phyloP scores from a whole-genome alignment of 2,113 vertebrate genomes.

The Phalacrocorax carbo region DNA sequence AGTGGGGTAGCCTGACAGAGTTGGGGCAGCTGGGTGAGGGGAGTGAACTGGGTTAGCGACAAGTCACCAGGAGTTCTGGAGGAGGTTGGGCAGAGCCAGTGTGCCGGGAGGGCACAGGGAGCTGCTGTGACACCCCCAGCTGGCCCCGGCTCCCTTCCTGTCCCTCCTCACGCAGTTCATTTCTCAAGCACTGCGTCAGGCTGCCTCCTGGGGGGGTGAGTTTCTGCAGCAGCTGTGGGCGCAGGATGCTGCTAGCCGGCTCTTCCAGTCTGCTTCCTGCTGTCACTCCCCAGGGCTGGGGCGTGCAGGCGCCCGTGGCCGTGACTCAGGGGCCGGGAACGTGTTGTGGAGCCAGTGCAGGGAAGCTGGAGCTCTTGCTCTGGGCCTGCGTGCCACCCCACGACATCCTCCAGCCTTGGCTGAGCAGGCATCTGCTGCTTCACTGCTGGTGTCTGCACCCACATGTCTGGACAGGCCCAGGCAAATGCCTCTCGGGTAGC shows the following conservation, averaged over 20 bases:
- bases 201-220: constrained; percentile 23
- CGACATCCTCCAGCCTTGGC: background rate
- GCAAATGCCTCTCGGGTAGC: background rate
- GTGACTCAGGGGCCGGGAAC: constrained; percentile 47
- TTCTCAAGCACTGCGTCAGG: background rate
- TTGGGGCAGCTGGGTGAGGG: background rate
- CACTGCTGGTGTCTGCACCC: background rate
- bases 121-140: background rate
- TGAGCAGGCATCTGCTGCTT: background rate
- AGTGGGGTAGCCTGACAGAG: background rate
- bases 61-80: background rate
- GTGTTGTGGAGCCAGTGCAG: background rate
- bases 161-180: background rate
- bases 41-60: background rate
- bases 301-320: background rate
- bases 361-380: background rate
- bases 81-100: background rate
- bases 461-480: background rate
- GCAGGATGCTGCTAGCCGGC: constrained; percentile 51
- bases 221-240: constrained; percentile 48
- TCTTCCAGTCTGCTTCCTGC: constrained; percentile 63
- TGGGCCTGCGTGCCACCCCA: background rate
- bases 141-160: background rate
- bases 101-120: accelerated
- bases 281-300: background rate